Conservation (phyloP, 2,797 vertebrate species). For the Sphenopsis melanotis region DNA sequence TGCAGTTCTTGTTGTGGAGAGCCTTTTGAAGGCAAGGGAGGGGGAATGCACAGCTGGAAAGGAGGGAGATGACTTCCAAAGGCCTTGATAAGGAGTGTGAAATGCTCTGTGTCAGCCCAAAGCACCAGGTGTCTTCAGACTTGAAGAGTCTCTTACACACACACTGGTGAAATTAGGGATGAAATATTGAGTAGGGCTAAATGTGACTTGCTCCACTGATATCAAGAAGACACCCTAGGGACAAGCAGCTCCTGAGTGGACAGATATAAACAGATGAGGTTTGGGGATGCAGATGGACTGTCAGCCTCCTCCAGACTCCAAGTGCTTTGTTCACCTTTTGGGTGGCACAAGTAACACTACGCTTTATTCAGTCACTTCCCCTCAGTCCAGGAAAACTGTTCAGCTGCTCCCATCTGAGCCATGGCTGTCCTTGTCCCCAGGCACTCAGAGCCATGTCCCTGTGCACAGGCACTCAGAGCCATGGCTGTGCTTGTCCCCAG, state of each 20-base stretch:
- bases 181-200: background rate
- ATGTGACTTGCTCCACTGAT: background rate
- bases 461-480: background rate
- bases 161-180: background rate
- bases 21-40: background rate
- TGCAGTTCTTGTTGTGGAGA: background rate
- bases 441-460: background rate
- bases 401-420: background rate
- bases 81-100: background rate
- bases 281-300: background rate
- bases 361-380: background rate
- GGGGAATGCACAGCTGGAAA: background rate
- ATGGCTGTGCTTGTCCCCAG: too few relatives aligned
- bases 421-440: background rate
- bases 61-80: background rate
- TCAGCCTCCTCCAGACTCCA: background rate
- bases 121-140: background rate
- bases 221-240: background rate
- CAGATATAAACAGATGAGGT: background rate
- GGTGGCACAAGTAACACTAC: accelerated
- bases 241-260: background rate
- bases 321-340: background rate
- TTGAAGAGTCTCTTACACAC: background rate
- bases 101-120: background rate
- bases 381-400: background rate